These are phyloP conservation scores for Diceros bicornis DNA, from an alignment of 2,797 vertebrate species.

Conservation along the genomic window DNA sequence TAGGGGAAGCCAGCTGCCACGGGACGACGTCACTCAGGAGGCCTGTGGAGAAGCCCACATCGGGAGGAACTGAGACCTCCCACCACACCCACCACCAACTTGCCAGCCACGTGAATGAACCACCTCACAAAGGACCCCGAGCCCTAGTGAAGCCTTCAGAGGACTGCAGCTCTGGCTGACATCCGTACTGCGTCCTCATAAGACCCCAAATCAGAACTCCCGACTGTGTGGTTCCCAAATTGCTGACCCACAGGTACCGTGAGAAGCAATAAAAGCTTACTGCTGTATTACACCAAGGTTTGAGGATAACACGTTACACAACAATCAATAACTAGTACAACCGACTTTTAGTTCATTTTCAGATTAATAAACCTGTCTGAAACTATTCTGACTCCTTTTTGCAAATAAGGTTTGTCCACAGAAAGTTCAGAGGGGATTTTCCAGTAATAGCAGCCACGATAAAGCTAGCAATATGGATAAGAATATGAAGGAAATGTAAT, in stretches of 20 bases:
- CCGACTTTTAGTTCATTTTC: neutral
- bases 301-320: neutral
- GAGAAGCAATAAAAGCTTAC: neutral
- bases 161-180: neutral
- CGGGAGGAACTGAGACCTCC: neutral
- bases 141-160: neutral
- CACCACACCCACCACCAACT: neutral
- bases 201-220: neutral
- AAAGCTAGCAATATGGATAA: neutral
- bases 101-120: neutral
- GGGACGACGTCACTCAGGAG: neutral
- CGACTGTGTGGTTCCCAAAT: neutral
- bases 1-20: neutral
- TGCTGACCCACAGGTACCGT: neutral
- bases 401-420: neutral
- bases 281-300: neutral
- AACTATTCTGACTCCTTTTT: slow-evolving; percentile 14
- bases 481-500: neutral
- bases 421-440: neutral
- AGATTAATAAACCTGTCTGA: neutral
- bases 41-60: neutral
- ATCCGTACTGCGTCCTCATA: neutral
- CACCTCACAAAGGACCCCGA: too few relatives aligned
- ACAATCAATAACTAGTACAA: neutral
- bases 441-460: neutral